Evolutionary conservation across 2,888 invertebrate species (phyloP).

Genomic region (Branchellion lobata): DNA sequence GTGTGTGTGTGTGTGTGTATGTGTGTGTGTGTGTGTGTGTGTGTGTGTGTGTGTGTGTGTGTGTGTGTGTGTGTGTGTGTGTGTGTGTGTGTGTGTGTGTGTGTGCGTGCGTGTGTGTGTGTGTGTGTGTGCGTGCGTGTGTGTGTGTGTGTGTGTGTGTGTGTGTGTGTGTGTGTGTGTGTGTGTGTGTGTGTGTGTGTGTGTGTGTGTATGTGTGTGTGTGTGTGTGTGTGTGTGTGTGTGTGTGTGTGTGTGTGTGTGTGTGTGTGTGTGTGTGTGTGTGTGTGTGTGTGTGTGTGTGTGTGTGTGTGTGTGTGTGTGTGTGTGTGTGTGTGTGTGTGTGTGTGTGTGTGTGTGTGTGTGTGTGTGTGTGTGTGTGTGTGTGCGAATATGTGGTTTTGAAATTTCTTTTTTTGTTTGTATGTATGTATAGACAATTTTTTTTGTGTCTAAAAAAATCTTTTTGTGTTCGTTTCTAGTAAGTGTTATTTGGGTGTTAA

Average conservation of each 20-base stretch:
- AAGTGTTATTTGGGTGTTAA: no score
- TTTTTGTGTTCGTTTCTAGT: no score
- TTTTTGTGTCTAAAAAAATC: no score
- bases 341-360: constrained; percentile 15
- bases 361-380: constrained; percentile 27
- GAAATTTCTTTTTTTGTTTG: no score
- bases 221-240: constrained; percentile 23
- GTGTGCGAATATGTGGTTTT: no score
- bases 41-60: constrained; percentile 21
- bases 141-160: constrained; percentile 33
- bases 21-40: constrained; percentile 21
- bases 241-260: background rate
- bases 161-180: constrained; percentile 14
- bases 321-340: constrained; percentile 1
- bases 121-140: constrained; percentile 32
- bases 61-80: background rate
- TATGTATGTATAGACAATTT: no score
- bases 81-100: constrained; percentile 4
- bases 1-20: constrained; percentile 22
- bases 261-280: constrained; percentile 10
- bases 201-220: constrained; percentile 15
- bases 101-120: constrained; percentile 30
- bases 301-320: constrained; percentile 6
- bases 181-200: constrained; percentile 18
- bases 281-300: constrained; percentile 6